phyloP scores from a whole-genome alignment of 2,888 invertebrate genomes.

The Gerosis bhagava region DNA sequence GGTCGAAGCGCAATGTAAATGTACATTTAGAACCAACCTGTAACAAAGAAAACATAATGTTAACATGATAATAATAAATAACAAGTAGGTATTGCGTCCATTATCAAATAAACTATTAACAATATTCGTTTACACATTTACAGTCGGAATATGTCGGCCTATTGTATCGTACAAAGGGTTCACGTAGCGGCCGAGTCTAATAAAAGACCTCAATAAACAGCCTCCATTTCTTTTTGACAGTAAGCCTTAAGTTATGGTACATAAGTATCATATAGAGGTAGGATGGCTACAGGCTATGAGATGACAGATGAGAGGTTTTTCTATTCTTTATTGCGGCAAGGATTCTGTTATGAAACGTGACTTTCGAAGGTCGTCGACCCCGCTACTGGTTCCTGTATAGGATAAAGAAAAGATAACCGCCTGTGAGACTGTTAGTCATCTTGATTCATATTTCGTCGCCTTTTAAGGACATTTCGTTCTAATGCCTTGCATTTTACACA shows the following conservation, averaged over 20 bases:
- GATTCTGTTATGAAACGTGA: slow-evolving; percentile 63
- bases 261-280: slow-evolving; percentile 52
- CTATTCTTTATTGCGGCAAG: slow-evolving; percentile 62
- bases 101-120: slow-evolving; percentile 34
- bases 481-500: slow-evolving; percentile 12
- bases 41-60: slow-evolving; percentile 52
- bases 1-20: neutral
- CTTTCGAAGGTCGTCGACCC: slow-evolving; percentile 61
- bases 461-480: slow-evolving; percentile 46
- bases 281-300: slow-evolving; percentile 55
- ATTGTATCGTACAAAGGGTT: slow-evolving; percentile 55
- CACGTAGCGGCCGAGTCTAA: slow-evolving; percentile 49
- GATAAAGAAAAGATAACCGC: slow-evolving; percentile 50
- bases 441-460: slow-evolving; percentile 55
- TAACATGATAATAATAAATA: slow-evolving; percentile 22
- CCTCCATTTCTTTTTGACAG: slow-evolving; percentile 54
- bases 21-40: slow-evolving; percentile 55
- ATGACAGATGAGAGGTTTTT: slow-evolving; percentile 71
- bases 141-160: slow-evolving; percentile 47
- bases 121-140: slow-evolving; percentile 45
- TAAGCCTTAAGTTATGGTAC: slow-evolving; percentile 67
- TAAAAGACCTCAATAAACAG: slow-evolving; percentile 63
- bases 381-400: slow-evolving; percentile 63
- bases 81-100: slow-evolving; percentile 33
- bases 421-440: slow-evolving; percentile 55